These are phyloP conservation scores for Heterodera filipjevi DNA, from an alignment of 2,888 invertebrate genomes.

Conservation along the genomic window DNA sequence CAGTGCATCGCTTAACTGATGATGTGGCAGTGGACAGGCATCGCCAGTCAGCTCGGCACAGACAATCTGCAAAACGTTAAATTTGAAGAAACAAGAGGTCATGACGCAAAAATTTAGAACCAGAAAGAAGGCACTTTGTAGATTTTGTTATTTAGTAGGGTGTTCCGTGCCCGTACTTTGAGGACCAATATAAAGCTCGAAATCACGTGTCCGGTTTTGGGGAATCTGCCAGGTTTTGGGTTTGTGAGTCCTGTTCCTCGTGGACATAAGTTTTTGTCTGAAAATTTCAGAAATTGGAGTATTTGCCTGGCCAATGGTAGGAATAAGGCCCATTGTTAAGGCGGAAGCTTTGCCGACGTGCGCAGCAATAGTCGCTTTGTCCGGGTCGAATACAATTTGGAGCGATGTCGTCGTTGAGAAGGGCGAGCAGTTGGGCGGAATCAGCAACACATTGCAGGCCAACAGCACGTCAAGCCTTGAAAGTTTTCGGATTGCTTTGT, in stretches of 20 bases:
- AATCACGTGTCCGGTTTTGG: no score
- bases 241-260: no score
- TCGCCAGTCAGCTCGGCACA: conserved; percentile 11
- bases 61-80: background rate
- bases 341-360: conserved; percentile 12
- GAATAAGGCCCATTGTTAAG: conserved; percentile 19
- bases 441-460: conserved; percentile 22
- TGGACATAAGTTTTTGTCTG: no score
- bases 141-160: no score
- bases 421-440: conserved; percentile 2
- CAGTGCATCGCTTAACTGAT: background rate
- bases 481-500: no score
- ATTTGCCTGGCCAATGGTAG: conserved; percentile 21
- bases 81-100: no score
- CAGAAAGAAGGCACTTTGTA: no score
- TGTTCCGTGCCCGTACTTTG: no score
- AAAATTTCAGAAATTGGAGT: background rate
- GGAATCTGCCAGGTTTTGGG: no score
- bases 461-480: conserved; percentile 22
- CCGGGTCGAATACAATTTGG: conserved; percentile 11
- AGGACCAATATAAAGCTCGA: no score
- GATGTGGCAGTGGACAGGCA: background rate
- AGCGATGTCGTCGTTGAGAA: background rate
- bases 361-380: conserved; percentile 5
- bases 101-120: background rate